Conservation (phyloP, 2,113 vertebrate species). For the Lepus europaeus region DNA sequence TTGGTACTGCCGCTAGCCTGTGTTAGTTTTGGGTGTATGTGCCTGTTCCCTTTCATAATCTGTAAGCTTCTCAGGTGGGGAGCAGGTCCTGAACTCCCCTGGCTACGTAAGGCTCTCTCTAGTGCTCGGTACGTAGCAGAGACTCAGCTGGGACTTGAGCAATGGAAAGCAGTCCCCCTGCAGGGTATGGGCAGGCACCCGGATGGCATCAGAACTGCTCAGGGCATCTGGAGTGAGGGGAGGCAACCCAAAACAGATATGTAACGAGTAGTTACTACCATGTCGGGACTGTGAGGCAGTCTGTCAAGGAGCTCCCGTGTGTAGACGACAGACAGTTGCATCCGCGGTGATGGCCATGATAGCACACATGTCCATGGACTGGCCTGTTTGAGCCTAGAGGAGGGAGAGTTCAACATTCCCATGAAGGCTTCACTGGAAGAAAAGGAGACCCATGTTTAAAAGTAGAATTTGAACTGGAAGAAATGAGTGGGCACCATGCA, state of each 20-base stretch:
- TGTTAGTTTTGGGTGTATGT: background rate
- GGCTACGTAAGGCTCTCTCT: background rate
- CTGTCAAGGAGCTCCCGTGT: background rate
- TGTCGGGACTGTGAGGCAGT: background rate
- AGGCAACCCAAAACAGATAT: background rate
- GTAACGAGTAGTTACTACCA: background rate
- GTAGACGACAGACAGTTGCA: background rate
- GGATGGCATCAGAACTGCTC: background rate
- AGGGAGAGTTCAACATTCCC: background rate
- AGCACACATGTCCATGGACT: too few species aligned
- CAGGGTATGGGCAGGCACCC: background rate
- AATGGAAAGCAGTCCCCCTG: background rate
- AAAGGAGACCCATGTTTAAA: background rate
- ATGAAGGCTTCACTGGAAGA: background rate
- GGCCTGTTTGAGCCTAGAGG: background rate
- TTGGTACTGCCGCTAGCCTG: background rate
- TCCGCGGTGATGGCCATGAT: rapidly evolving
- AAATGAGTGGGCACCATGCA: background rate
- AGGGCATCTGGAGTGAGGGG: background rate
- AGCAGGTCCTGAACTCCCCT: background rate
- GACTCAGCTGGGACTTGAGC: background rate
- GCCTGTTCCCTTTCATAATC: background rate
- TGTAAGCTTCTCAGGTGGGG: background rate
- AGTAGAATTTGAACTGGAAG: background rate
- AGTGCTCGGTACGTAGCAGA: background rate